phyloP scores from a whole-genome alignment of 2,888 invertebrate genomes.

The Digitonthophagus gazella region DNA sequence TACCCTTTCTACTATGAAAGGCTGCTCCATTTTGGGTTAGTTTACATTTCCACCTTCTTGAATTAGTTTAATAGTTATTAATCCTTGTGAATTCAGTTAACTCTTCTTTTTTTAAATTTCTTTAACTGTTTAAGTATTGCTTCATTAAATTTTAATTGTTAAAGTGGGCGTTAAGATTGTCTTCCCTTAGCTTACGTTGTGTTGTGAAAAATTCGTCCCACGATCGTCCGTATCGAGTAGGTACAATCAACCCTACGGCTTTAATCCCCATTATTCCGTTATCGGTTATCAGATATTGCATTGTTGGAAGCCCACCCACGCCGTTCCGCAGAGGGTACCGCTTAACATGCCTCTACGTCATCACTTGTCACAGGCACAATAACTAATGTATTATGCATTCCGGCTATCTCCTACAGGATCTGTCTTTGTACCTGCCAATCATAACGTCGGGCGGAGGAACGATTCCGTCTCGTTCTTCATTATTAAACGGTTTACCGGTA shows the following conservation, averaged over 20 bases:
- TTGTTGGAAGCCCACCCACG: conserved; percentile 36
- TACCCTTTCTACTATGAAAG: no score
- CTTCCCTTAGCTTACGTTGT: background rate
- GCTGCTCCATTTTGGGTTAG: no score
- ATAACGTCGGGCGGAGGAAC: conserved; percentile 29
- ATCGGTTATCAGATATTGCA: conserved; percentile 30
- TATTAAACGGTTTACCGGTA: conserved; percentile 19
- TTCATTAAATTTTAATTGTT: background rate
- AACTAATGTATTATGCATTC: conserved; percentile 47
- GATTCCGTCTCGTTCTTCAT: conserved; percentile 25
- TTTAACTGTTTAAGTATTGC: background rate
- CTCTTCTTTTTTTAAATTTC: no score
- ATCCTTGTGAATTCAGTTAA: no score
- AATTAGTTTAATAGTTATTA: no score
- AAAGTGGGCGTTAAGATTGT: background rate
- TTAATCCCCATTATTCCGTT: conserved; percentile 27
- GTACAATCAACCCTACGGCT: conserved; percentile 6
- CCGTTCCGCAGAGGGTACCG: conserved; percentile 34
- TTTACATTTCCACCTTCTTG: no score
- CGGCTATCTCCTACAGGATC: conserved; percentile 41
- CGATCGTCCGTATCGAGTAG: background rate
- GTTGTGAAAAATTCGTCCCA: background rate
- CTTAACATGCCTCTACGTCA: conserved; percentile 44
- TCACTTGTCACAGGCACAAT: conserved; percentile 46
- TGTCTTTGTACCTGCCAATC: conserved; percentile 43